phyloP scores from a whole-genome alignment of 1,140 invertebrate genomes.

The Agrilus planipennis region DNA sequence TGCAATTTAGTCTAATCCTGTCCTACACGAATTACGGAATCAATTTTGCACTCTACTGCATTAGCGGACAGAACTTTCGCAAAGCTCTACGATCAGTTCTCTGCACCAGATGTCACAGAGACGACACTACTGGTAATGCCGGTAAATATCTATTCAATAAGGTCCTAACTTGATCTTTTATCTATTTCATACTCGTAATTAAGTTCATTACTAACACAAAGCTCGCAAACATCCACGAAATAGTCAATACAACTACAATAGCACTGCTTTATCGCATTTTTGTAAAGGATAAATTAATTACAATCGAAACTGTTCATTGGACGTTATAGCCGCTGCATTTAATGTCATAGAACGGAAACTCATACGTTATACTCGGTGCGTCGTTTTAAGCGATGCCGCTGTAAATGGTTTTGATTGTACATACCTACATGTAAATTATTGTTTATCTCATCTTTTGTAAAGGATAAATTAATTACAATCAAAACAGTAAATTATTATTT shows the following conservation, averaged over 20 bases:
- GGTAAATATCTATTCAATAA: too few species aligned
- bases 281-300: background rate
- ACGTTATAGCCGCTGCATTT: too few species aligned
- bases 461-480: background rate
- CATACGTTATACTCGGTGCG: too few species aligned
- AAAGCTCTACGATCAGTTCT: constrained; percentile 36
- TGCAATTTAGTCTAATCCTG: constrained; percentile 44
- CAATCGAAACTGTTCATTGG: background rate
- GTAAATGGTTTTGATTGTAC: too few species aligned
- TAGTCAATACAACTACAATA: background rate
- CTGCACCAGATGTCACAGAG: constrained; percentile 14
- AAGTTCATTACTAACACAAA: background rate
- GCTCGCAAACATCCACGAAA: background rate
- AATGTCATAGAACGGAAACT: too few species aligned
- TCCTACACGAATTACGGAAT: constrained; percentile 73
- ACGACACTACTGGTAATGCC: constrained; percentile 6
- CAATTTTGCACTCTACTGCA: constrained; percentile 71
- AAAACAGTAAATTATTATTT: background rate
- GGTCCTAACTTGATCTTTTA: background rate
- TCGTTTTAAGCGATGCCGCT: too few species aligned
- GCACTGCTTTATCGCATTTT: background rate
- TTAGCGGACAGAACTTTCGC: constrained; percentile 67
- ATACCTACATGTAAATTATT: too few species aligned
- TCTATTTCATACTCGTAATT: background rate
- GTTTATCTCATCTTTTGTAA: too few species aligned